These are phyloP conservation scores for Candoia aspera DNA, from an alignment of 2,113 vertebrate genomes.

Conservation along the genomic window DNA sequence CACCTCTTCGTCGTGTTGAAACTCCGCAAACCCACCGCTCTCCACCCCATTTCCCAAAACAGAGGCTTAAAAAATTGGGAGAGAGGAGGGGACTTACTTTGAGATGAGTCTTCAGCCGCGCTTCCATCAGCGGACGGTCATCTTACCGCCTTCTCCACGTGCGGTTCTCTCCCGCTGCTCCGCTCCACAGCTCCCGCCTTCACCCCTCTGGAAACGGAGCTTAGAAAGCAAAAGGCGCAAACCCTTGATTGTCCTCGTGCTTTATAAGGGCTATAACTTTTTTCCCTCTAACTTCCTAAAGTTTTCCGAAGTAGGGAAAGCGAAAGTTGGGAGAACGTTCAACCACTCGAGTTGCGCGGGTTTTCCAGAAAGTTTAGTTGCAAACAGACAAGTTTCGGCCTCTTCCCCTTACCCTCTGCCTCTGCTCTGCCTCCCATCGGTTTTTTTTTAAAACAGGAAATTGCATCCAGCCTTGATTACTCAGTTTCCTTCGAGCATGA, in stretches of 20 bases:
- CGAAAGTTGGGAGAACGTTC: not conserved
- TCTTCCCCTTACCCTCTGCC: not conserved
- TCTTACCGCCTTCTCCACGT: constrained; percentile 47
- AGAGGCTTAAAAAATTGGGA: not conserved
- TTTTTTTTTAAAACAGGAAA: constrained; percentile 73
- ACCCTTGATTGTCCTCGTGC: not conserved
- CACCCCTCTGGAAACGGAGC: not conserved
- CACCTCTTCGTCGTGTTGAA: not conserved
- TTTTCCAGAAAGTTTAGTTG: not conserved
- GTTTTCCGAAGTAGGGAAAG: not conserved
- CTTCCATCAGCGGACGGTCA: not conserved
- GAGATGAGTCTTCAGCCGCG: not conserved
- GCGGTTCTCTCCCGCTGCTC: constrained; percentile 14
- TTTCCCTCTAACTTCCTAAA: constrained; percentile 1
- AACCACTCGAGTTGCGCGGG: not conserved
- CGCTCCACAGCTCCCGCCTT: constrained; percentile 17
- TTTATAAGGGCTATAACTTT: not conserved
- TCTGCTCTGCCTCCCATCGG: constrained; percentile 53
- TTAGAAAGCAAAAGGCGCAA: not conserved
- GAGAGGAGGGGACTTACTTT: not conserved
- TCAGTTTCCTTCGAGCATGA: constrained; percentile 76
- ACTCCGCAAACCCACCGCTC: not conserved
- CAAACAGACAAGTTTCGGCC: constrained; percentile 37
- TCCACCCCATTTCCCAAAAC: too few species aligned
- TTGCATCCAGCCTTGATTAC: constrained; percentile 73